Evolutionary conservation across 92 coral and sea anemone genomes (phyloP).

Genomic region (Epizoanthus stellaris): DNA sequence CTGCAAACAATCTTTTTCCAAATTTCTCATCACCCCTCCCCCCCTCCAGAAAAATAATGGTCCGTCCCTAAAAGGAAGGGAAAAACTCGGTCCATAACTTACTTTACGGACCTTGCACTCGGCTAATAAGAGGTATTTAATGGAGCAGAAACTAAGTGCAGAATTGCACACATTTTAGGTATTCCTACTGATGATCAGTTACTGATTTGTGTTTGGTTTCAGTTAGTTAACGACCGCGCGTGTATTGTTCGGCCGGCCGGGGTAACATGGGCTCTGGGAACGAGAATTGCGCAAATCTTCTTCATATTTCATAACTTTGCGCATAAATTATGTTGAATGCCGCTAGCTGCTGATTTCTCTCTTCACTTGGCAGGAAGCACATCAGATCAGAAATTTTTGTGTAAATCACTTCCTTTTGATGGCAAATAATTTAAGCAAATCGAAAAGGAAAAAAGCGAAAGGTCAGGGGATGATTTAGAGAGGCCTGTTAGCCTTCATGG

Average conservation of each 20-base stretch:
- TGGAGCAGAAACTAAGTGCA: no score
- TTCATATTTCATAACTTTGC: conserved; percentile 1
- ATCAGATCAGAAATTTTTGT: not conserved
- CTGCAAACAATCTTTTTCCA: no score
- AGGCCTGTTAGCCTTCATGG: conserved; percentile 73
- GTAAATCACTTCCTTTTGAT: conserved; percentile 15
- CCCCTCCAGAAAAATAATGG: no score
- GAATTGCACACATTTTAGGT: no score
- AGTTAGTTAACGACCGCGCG: accelerated
- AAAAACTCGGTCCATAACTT: no score
- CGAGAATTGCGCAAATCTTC: conserved; percentile 19
- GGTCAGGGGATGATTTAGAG: conserved; percentile 19
- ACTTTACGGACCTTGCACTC: no score
- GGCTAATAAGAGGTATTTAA: no score
- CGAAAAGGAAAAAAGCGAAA: conserved; percentile 10
- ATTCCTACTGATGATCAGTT: no score
- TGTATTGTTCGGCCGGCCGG: no score
- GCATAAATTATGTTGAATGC: conserved; percentile 31
- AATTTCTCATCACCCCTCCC: no score
- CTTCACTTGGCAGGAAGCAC: conserved; percentile 10
- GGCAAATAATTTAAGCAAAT: conserved; percentile 16
- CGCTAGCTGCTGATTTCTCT: conserved; percentile 15
- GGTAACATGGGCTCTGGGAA: not conserved
- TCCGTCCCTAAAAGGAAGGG: no score
- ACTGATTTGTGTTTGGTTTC: no score